phyloP scores from a whole-genome alignment of 2,888 invertebrate genomes.

The Rapana venosa region DNA sequence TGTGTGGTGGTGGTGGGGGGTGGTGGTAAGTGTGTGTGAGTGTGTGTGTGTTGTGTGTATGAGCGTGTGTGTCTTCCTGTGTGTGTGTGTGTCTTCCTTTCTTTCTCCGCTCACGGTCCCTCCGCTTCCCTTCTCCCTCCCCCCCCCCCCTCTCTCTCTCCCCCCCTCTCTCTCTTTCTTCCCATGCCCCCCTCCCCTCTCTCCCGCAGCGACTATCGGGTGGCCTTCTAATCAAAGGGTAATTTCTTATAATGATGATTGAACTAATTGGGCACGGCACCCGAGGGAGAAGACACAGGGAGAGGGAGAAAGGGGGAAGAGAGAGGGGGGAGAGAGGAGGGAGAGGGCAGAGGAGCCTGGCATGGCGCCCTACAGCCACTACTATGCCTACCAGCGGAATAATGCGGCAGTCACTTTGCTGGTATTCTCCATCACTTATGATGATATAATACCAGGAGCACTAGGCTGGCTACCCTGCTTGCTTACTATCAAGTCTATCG shows the following conservation, averaged over 20 bases:
- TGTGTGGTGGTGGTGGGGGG: too few species aligned
- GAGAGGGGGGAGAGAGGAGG: not conserved
- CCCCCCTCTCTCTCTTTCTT: not conserved
- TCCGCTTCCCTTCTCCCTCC: not conserved
- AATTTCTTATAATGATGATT: slow-evolving; percentile 47
- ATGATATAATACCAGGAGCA: too few species aligned
- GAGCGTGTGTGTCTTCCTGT: not conserved
- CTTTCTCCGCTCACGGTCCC: not conserved
- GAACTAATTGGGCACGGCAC: slow-evolving; percentile 43
- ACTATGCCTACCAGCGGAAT: too few species aligned
- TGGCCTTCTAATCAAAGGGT: slow-evolving; percentile 43
- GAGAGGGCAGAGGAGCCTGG: not conserved
- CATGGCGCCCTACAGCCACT: too few species aligned
- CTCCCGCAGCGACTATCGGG: slow-evolving; percentile 42
- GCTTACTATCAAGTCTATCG: too few species aligned
- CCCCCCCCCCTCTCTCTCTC: not conserved
- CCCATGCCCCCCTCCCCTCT: not conserved
- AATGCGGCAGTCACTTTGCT: too few species aligned
- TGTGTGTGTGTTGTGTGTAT: not conserved
- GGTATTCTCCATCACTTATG: too few species aligned
- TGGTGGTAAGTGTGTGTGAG: too few species aligned
- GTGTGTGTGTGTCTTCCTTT: not conserved
- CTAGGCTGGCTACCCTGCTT: too few species aligned
- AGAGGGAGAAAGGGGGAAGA: not conserved
- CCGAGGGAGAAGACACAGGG: not conserved